Evolutionary conservation across 37 sponge, comb jelly and placozoan species (phyloP), one percentile per base, ranked within the genome.

Genomic region (Eunapius fragilis): DNA sequence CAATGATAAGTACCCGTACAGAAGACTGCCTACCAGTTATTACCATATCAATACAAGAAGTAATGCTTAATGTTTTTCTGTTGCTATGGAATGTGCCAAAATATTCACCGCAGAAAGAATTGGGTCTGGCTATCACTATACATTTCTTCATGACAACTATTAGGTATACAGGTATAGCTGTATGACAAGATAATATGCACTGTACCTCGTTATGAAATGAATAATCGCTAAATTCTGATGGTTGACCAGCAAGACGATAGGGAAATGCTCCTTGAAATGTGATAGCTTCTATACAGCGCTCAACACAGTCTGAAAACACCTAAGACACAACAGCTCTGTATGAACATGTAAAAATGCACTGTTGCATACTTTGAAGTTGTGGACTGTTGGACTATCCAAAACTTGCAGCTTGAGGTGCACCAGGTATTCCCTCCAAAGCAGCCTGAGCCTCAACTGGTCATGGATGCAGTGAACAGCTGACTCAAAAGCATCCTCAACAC

Each of bases 361-460:
- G 22, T 30, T 14, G 25, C 31, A 9, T 72, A 32, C 74, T 32
- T 72, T 32, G 31, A 72, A 33, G 14, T 72, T 72, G 31, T 33
- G 31, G 1, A 72, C 74, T 72, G 58, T 58, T 17, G 58, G 58
- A 14, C 13, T 58, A 2, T 67, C 45, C 27, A 79, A 31, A 13
- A 28, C 80, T 23, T 80, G 37, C 25, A 31, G 22, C 68, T 50
- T 35, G 27, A 80, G 41, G 80, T 80, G 80, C 17, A 26, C 22
- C 5, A 87, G 82, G 76, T 87, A 89, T 68, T 83, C 84, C 27
- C 26, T 75, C 89, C 89, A 89, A 33, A 89, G 38, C 13, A 50
- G 25, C 67, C 30, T 67, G 26, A 41, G 36, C 9, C 32, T 79
- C n/a, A 37, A 24, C 33, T 25, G 37, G 9, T 41, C 32, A 85